These are phyloP conservation scores for Megalopta genalis DNA, from an alignment of 1,140 invertebrate species.

Conservation along the genomic window DNA sequence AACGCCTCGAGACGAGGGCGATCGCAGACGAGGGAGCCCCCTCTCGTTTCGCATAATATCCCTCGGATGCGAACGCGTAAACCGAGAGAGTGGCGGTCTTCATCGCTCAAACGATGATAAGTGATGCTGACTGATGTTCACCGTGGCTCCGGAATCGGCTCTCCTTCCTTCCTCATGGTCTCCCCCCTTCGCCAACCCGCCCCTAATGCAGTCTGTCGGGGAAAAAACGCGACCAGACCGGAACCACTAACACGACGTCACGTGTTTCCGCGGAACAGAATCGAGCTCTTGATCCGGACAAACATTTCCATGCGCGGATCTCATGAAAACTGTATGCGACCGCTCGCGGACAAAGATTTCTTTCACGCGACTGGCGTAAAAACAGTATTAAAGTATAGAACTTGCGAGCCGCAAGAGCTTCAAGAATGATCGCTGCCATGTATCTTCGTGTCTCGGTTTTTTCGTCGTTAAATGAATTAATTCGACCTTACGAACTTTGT, in stretches of 20 bases:
- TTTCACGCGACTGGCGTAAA: no score
- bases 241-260: neutral
- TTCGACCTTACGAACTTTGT: no score
- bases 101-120: conserved; percentile 71
- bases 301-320: no score
- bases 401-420: no score
- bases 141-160: conserved; percentile 35
- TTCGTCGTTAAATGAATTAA: no score
- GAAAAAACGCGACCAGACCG: conserved; percentile 6
- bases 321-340: no score
- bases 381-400: no score
- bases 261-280: neutral
- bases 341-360: no score
- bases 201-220: conserved; percentile 23
- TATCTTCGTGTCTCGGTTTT: no score
- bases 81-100: conserved; percentile 42
- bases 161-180: conserved; percentile 27
- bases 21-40: conserved; percentile 33
- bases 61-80: conserved; percentile 28
- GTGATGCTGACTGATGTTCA: conserved; percentile 70
- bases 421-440: no score
- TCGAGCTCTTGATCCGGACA: no score
- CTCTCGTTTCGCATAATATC: conserved; percentile 54
- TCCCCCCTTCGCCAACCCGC: neutral
- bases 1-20: conserved; percentile 41